Percentiles rank a stretch among this genome's conserved stretches.
These are phyloP conservation scores for Nasua narica DNA, from an alignment of 2,797 vertebrate species.

Conservation along the genomic window DNA sequence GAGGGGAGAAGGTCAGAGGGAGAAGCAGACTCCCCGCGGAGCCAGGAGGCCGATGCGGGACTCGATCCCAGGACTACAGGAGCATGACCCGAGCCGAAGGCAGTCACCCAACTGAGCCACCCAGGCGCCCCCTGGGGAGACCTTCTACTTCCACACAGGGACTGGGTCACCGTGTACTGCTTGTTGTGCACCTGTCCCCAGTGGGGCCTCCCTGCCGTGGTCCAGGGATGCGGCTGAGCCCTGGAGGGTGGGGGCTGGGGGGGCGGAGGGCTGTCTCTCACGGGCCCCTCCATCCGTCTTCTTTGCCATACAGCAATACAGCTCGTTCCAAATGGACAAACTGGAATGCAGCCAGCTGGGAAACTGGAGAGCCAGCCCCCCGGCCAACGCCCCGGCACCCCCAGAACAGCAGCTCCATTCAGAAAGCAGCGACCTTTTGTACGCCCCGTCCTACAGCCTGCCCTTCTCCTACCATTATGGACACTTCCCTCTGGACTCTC, in stretches of 20 bases:
- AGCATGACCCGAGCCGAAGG: too few species aligned
- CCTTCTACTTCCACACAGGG: neutral
- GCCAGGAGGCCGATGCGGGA: too few species aligned
- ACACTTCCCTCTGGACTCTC: slow-evolving; percentile 84
- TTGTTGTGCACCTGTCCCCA: neutral
- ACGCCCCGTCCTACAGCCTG: slow-evolving; percentile 84
- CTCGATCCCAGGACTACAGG: too few species aligned
- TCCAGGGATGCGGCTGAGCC: neutral
- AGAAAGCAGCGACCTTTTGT: slow-evolving; percentile 86
- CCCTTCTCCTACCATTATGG: slow-evolving; percentile 88
- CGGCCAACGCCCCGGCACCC: slow-evolving; percentile 76
- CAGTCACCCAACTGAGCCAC: too few species aligned
- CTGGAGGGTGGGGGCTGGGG: rapidly evolving
- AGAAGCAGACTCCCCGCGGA: too few species aligned
- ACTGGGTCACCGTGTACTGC: neutral
- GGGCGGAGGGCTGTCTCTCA: rapidly evolving
- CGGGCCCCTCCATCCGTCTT: neutral
- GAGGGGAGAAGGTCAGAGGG: too few species aligned
- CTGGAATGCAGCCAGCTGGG: slow-evolving; percentile 85
- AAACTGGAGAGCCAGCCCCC: slow-evolving; percentile 87
- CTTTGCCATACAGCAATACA: slow-evolving; percentile 79
- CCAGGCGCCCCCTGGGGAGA: too few species aligned
- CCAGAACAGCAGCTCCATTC: slow-evolving; percentile 86
- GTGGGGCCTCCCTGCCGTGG: rapidly evolving
- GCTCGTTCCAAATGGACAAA: slow-evolving; percentile 86